Percentiles rank a stretch among this genome's conserved stretches.
Evolutionary conservation across 30 jellyfish, hydroid and myxozoan genomes (phyloP).

Genomic region (Hydra vulgaris): DNA sequence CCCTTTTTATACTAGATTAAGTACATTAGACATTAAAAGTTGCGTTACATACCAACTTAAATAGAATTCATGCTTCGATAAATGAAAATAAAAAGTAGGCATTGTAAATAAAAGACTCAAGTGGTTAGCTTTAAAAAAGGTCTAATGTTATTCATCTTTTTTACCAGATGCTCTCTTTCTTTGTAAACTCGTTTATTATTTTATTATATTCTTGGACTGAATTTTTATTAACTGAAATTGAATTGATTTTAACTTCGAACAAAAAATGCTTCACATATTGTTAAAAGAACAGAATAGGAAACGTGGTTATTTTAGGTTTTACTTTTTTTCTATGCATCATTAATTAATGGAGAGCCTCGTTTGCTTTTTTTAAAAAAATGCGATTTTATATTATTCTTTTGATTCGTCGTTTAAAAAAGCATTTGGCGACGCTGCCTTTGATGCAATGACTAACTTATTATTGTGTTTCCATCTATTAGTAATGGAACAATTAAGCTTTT

Average conservation of each 20-base stretch:
- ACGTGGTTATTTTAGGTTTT: background rate
- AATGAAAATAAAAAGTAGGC: background rate
- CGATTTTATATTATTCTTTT: background rate
- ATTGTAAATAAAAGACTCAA: background rate
- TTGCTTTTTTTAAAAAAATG: background rate
- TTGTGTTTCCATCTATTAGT: too few species aligned
- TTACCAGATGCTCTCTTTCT: background rate
- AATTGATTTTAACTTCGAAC: background rate
- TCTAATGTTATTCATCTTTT: background rate
- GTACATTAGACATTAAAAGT: background rate
- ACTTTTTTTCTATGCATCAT: background rate
- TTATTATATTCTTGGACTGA: background rate
- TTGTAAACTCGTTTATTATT: too few species aligned
- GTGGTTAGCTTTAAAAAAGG: background rate
- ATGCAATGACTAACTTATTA: background rate
- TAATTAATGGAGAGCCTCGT: background rate
- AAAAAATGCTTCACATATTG: background rate
- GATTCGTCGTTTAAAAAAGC: background rate
- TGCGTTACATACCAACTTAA: background rate
- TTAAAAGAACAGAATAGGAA: background rate
- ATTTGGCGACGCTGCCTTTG: background rate
- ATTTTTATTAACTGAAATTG: background rate
- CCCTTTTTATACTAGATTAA: background rate
- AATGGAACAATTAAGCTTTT: too few species aligned
- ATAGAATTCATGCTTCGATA: background rate